These are phyloP conservation scores for Saguinus midas DNA, from an alignment of 2,113 vertebrate species.

Conservation along the genomic window DNA sequence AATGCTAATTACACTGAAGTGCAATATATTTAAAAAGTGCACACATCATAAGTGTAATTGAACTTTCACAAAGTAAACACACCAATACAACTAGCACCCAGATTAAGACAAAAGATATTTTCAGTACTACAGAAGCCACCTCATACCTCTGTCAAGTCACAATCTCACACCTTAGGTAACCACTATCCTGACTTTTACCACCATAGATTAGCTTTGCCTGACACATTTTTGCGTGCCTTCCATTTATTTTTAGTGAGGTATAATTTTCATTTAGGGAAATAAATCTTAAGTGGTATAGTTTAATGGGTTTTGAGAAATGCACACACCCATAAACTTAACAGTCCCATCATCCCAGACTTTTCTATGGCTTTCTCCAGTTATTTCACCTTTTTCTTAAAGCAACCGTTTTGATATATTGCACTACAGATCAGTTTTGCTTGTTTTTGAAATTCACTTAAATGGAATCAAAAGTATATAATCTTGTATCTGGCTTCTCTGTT, in stretches of 20 bases:
- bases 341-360: background rate
- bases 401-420: background rate
- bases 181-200: background rate
- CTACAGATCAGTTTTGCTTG: background rate
- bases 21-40: background rate
- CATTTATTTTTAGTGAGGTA: background rate
- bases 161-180: background rate
- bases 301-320: conserved; percentile 24
- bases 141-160: background rate
- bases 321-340: background rate
- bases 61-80: background rate
- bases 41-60: background rate
- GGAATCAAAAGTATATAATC: background rate
- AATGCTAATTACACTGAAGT: background rate
- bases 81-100: background rate
- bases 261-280: background rate
- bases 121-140: background rate
- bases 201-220: background rate
- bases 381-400: background rate
- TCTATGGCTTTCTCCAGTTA: background rate
- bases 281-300: conserved; percentile 6
- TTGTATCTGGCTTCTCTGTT: background rate
- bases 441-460: background rate
- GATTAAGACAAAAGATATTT: background rate
- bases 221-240: background rate